These are phyloP conservation scores for Albula goreensis DNA, from an alignment of 2,113 vertebrate genomes.

Conservation along the genomic window DNA sequence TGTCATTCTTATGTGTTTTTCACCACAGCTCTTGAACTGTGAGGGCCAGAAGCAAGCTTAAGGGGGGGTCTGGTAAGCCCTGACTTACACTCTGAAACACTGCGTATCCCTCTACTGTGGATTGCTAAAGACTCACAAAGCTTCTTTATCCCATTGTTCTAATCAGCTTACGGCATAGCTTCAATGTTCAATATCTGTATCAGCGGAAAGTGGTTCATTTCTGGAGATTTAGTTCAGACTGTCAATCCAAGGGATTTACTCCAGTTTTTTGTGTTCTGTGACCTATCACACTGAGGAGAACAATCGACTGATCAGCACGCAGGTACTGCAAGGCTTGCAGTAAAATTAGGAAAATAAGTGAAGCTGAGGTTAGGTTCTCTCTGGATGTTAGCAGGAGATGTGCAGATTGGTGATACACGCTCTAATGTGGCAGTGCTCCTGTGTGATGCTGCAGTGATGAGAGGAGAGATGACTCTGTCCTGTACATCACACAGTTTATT, in stretches of 20 bases:
- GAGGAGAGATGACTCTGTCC: too few species aligned
- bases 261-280: constrained; percentile 38
- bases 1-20: constrained; percentile 1
- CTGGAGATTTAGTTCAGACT: constrained; percentile 54
- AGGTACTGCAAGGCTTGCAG: background rate
- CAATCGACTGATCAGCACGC: background rate
- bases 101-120: constrained; percentile 50
- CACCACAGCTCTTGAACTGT: constrained; percentile 17
- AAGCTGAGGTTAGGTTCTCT: background rate
- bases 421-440: too few species aligned
- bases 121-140: constrained; percentile 66
- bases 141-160: constrained; percentile 74
- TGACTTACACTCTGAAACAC: constrained; percentile 33
- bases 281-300: constrained; percentile 28
- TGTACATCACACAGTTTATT: too few species aligned
- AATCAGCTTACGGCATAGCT: constrained; percentile 70
- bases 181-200: constrained; percentile 61
- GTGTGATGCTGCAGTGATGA: too few species aligned
- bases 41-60: constrained; percentile 16
- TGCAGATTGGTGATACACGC: too few species aligned
- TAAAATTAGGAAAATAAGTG: background rate
- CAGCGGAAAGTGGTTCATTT: constrained; percentile 57
- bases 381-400: background rate
- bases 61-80: constrained; percentile 32
- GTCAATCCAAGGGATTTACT: constrained; percentile 49